Evolutionary conservation across 1,140 invertebrate genomes (phyloP), one percentile per base, ranked within the genome.

Genomic region (Procambarus clarkii): DNA sequence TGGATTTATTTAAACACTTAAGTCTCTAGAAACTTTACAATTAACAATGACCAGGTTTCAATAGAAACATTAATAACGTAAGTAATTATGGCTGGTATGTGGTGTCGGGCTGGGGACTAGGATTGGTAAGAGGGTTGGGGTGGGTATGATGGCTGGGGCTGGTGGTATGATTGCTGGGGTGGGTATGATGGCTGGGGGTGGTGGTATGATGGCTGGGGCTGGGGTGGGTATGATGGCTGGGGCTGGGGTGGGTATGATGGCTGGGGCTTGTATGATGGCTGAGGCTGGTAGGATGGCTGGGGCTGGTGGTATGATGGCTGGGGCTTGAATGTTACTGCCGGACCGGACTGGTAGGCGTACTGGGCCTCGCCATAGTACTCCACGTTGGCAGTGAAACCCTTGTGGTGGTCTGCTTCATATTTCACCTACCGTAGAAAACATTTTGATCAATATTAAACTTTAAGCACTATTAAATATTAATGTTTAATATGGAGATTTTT

Each of bases 351-450:
- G 60, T 85, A 60, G 3, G 88, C 74, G 78, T 83, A 82, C 78
- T 81, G 77, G 54, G 88, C 78, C 78, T 89, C 78, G 8, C 88
- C 88, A 15, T 81, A n/a, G 77, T 89, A 89, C 21, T 34, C 58
- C 5, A 93, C 92, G 60, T 93, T 80, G 46, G 92, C 92, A 18
- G 81, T 46, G 64, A 80, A 93, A 45, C 92, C 92, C 44, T 74
- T 60, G 87, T 93, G 93, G 82, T 93, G 77, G 81, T 93, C 93
- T 15, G 93, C 93, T 13, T 81, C 92, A 87, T 93, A 93, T 18
- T 69, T 88, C 45, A 88, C 86, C 86, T 88, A 78, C 0, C 18
- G 64, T 69, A 21, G 18, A 69, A 4, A 69, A 69, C 13, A 21
- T 18, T 21, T 0, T 18, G 0, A 4, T 13, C 21, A 64, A 64